These are phyloP conservation scores for Bovichtus diacanthus DNA, from an alignment of 2,797 vertebrate genomes.

Conservation along the genomic window DNA sequence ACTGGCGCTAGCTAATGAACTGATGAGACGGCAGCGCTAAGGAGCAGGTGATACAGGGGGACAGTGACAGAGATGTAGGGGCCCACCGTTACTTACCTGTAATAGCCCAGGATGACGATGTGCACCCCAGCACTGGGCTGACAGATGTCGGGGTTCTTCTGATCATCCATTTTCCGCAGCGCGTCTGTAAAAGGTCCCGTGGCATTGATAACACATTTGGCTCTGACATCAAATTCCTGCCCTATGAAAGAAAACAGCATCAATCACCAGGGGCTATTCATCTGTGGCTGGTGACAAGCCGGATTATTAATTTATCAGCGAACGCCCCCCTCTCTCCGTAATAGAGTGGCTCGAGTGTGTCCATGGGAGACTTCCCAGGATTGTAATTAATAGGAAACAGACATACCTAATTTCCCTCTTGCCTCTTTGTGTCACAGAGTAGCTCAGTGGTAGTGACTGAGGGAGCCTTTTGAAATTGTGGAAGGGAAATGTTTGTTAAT, in stretches of 20 bases:
- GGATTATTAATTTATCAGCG: slow-evolving; percentile 91
- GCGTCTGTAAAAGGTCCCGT: slow-evolving; percentile 98
- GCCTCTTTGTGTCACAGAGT: slow-evolving; percentile 86
- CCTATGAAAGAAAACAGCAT: slow-evolving; percentile 95
- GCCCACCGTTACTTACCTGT: slow-evolving; percentile 93
- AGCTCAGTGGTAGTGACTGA: slow-evolving; percentile 80
- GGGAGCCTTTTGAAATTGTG: slow-evolving; percentile 79
- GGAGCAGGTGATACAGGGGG: slow-evolving; percentile 75
- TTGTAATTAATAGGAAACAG: slow-evolving; percentile 91
- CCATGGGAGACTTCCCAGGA: slow-evolving; percentile 88
- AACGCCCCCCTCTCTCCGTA: slow-evolving; percentile 85
- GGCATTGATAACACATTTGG: slow-evolving; percentile 99
- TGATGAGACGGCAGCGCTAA: slow-evolving; percentile 73
- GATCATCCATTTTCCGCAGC: slow-evolving; percentile 95
- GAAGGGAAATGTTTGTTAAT: slow-evolving; percentile 84
- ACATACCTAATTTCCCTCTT: slow-evolving; percentile 90
- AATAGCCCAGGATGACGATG: slow-evolving; percentile 95
- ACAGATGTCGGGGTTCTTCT: slow-evolving; percentile 91
- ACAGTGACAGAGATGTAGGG: slow-evolving; percentile 90
- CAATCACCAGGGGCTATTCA: slow-evolving; percentile 89
- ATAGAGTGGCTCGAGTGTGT: slow-evolving; percentile 85
- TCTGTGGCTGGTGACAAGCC: slow-evolving; percentile 86
- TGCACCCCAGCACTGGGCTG: slow-evolving; percentile 94
- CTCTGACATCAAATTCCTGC: slow-evolving; percentile 96
- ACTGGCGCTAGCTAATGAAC: slow-evolving; percentile 76